phyloP scores from a whole-genome alignment of 2,113 vertebrate species.

The Syngnathus typhle region DNA sequence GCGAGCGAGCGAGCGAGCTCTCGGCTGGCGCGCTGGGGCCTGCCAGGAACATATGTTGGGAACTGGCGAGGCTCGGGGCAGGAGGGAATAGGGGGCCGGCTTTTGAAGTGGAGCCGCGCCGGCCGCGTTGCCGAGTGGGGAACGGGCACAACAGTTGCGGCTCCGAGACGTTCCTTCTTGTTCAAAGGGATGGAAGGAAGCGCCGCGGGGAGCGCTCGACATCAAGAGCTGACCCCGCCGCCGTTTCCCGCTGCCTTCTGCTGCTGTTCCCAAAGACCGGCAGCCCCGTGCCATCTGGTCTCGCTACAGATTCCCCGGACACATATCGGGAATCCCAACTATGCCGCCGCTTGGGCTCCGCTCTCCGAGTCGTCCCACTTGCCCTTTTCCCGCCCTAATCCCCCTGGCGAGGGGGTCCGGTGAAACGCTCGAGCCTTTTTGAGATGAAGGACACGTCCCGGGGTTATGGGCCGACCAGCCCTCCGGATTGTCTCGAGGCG shows the following conservation, averaged over 20 bases:
- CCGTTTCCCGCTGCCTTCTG: slow-evolving; percentile 67
- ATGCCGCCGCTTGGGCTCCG: slow-evolving; percentile 58
- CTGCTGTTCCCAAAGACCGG: slow-evolving; percentile 66
- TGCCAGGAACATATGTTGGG: slow-evolving; percentile 66
- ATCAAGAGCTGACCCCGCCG: slow-evolving; percentile 72
- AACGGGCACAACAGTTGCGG: slow-evolving; percentile 13
- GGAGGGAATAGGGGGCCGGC: slow-evolving; percentile 47
- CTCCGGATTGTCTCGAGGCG: neutral
- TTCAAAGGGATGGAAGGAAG: slow-evolving; percentile 71
- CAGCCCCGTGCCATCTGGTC: slow-evolving; percentile 72
- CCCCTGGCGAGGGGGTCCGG: slow-evolving; percentile 54
- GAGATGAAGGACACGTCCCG: slow-evolving; percentile 51
- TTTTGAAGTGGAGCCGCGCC: slow-evolving; percentile 65
- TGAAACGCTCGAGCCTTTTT: slow-evolving; percentile 53
- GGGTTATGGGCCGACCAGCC: slow-evolving; percentile 23
- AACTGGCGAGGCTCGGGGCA: slow-evolving; percentile 62
- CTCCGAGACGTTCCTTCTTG: slow-evolving; percentile 56
- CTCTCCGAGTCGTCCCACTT: slow-evolving; percentile 62
- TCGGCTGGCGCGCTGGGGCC: slow-evolving; percentile 57
- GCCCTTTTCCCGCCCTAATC: slow-evolving; percentile 63
- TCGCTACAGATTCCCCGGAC: slow-evolving; percentile 69
- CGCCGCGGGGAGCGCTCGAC: slow-evolving; percentile 68
- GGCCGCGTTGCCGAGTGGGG: slow-evolving; percentile 20
- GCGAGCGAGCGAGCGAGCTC: slow-evolving; percentile 35
- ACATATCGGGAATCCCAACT: slow-evolving; percentile 69